phyloP scores from a whole-genome alignment of 2,888 invertebrate genomes.

The Drosophila meridionalis region DNA sequence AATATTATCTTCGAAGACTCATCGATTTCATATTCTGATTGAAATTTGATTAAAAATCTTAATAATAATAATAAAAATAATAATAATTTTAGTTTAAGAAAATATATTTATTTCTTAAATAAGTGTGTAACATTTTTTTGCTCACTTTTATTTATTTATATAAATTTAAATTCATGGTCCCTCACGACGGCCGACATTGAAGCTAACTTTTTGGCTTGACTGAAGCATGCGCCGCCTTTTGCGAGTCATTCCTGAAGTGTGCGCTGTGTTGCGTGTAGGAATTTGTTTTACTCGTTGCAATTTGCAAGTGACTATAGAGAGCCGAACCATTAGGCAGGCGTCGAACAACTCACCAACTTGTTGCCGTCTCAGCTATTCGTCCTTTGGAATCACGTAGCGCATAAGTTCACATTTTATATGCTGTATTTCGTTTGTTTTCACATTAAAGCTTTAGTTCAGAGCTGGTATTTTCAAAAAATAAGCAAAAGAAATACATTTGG shows the following conservation, averaged over 20 bases:
- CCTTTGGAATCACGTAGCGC: slow-evolving; percentile 23
- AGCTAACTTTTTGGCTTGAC: slow-evolving; percentile 17
- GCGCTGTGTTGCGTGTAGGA: slow-evolving; percentile 12
- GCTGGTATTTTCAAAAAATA: background rate
- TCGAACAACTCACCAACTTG: slow-evolving; percentile 30
- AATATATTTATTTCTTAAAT: background rate
- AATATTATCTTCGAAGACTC: too few relatives aligned
- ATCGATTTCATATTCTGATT: too few relatives aligned
- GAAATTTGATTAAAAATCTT: too few relatives aligned
- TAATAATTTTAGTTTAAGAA: too few relatives aligned
- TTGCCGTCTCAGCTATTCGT: slow-evolving; percentile 23
- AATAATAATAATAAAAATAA: too few relatives aligned
- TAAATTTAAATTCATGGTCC: slow-evolving; percentile 11
- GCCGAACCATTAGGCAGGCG: slow-evolving; percentile 3
- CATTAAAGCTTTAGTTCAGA: background rate
- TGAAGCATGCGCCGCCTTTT: slow-evolving; percentile 9
- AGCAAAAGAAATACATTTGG: background rate
- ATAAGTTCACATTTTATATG: background rate
- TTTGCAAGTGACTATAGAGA: background rate
- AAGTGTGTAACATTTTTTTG: background rate
- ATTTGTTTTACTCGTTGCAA: slow-evolving; percentile 6
- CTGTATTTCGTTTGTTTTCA: background rate
- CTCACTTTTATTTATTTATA: background rate
- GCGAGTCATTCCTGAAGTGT: slow-evolving; percentile 16
- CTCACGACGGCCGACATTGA: slow-evolving; percentile 15